Base-by-base conservation (phyloP, 2,113 vertebrate genomes). In the Epinephelus cyanopodus region DNA sequence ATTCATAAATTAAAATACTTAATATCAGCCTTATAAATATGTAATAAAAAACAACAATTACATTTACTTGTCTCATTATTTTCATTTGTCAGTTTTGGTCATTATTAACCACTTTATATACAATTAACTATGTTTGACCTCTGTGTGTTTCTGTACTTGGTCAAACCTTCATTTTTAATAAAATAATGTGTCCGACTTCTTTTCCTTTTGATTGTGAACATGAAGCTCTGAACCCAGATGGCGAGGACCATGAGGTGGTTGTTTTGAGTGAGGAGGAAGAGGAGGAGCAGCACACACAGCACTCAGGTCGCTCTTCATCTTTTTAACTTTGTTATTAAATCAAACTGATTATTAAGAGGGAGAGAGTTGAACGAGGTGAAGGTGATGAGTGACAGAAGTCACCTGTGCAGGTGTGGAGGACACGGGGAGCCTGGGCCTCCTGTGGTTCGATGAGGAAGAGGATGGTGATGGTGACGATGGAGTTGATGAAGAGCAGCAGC, bases 361-460 rank as follows among this genome's bases (percentile, higher is more conserved):
- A 37, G 33, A 6, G 33, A 37, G 33, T 4, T 29, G 4, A 29
- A 29, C 33, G 42, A 42, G 42, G 42, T 42, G 42, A 9, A 12
- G 42, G 9, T 8, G 9, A 42, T 42, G 10, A 12, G 3, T 12
- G 42, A 9, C 42, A 12, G 42, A 42, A 45, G 1, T 45, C 42
- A 45, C 42, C 42, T 45, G 42, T 48, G n/a, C 56, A 73, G 70
- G 6, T 33, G 71, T 33, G 47, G 47, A 63, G 47, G 72, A 63
- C 45, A 11, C 45, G 0, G 58, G 47, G 11, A 48, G 42, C 2
- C 56, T 74, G 14, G 60, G 29, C 73, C 29, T 75, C 9, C 73
- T 75, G 47, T 64, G 60, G 60, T 75, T 10, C 5, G 10, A 25
- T 0, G 71, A 74, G 6, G 45, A 48, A 1, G 63, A 18, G 1